Evolutionary conservation across 1,140 invertebrate species (phyloP).

Genomic region (Drosophila eugracilis): DNA sequence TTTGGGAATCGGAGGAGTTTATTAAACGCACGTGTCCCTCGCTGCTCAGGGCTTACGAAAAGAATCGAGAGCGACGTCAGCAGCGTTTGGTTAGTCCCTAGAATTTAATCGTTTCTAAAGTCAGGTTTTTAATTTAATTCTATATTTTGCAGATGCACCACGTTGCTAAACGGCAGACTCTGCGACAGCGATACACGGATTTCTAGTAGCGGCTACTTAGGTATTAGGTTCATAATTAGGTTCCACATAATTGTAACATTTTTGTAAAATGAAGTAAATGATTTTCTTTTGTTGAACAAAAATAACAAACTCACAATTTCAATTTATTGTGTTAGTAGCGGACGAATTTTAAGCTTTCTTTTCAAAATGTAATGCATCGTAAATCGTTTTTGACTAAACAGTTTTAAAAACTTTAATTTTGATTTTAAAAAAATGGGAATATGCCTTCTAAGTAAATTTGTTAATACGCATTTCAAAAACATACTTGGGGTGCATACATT

Average conservation of each 20-base stretch:
- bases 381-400: too few species aligned
- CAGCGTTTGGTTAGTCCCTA: conserved; percentile 58
- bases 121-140: background rate
- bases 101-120: background rate
- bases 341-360: too few species aligned
- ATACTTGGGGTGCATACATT: too few species aligned
- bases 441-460: too few species aligned
- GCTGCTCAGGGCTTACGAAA: conserved; percentile 68
- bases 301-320: background rate
- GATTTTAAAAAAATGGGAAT: too few species aligned
- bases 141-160: conserved; percentile 66
- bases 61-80: conserved; percentile 68
- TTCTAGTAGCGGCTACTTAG: conserved; percentile 66
- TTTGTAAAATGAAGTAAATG: conserved; percentile 80
- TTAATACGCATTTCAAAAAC: too few species aligned
- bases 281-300: conserved; percentile 81
- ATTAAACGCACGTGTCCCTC: conserved; percentile 62
- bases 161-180: conserved; percentile 73
- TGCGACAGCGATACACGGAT: conserved; percentile 78
- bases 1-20: conserved; percentile 73
- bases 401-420: too few species aligned
- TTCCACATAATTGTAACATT: conserved; percentile 71
- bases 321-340: background rate
- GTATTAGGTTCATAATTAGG: conserved; percentile 63
- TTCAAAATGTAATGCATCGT: too few species aligned